These are phyloP conservation scores for Sorex fumeus DNA, from an alignment of 2,113 vertebrate species.

Conservation along the genomic window DNA sequence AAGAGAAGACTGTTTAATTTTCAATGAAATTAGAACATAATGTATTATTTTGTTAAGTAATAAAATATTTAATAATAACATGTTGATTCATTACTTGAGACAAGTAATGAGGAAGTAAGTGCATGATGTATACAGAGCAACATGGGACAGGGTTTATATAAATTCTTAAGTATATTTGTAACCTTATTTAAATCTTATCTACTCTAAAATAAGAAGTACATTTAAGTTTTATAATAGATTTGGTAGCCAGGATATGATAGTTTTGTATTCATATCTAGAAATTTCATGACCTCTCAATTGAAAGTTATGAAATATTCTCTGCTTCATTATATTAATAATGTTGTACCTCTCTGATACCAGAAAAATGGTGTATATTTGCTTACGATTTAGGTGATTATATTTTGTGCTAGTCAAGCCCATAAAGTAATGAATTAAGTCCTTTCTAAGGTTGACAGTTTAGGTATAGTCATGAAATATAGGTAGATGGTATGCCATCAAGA, in stretches of 20 bases:
- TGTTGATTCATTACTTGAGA: constrained; percentile 1
- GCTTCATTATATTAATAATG: background rate
- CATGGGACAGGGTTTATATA: background rate
- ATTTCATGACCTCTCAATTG: background rate
- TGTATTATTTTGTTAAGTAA: background rate
- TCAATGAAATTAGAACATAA: background rate
- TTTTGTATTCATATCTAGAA: background rate
- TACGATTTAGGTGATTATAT: constrained; percentile 36
- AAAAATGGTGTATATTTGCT: background rate
- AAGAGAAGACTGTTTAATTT: background rate
- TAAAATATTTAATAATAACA: background rate
- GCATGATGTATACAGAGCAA: background rate
- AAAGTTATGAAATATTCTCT: background rate
- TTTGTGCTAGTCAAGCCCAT: constrained; percentile 31
- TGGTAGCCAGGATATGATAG: background rate
- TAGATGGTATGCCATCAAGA: background rate
- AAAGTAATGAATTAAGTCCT: background rate
- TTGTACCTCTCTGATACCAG: background rate
- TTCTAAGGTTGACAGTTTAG: constrained; percentile 60
- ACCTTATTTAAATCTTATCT: background rate
- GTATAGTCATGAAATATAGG: constrained; percentile 12
- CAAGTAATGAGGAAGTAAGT: background rate
- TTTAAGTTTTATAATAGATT: constrained; percentile 37
- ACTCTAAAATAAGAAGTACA: constrained; percentile 15
- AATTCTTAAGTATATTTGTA: background rate